Conservation (phyloP, 1,140 invertebrate genomes). For the Drosophila nikananu region DNA sequence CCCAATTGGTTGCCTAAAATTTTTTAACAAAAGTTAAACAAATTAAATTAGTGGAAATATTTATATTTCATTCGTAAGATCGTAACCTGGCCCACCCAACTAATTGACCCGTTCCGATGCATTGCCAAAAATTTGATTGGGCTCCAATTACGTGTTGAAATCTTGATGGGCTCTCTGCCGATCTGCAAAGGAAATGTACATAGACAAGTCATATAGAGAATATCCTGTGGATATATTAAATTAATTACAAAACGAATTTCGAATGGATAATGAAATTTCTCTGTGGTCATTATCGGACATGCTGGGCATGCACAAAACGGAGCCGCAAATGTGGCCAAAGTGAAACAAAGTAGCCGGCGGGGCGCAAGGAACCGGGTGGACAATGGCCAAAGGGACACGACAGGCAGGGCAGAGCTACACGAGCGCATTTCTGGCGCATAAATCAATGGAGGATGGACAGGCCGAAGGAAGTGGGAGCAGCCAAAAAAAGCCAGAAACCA, state of each 20-base stretch:
- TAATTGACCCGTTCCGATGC: not conserved
- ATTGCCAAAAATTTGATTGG: slow-evolving; percentile 28
- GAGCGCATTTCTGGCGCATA: slow-evolving; percentile 68
- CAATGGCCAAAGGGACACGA: slow-evolving; percentile 39
- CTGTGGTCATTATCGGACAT: slow-evolving; percentile 79
- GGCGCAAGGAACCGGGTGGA: slow-evolving; percentile 52
- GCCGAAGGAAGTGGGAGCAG: slow-evolving; percentile 47
- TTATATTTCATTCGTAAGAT: not conserved
- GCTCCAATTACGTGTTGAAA: slow-evolving; percentile 29
- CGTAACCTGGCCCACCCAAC: not conserved
- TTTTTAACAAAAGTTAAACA: rapidly evolving
- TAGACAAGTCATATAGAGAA: slow-evolving; percentile 34
- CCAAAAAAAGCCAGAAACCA: slow-evolving; percentile 42
- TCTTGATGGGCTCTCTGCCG: slow-evolving; percentile 2
- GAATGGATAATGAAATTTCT: slow-evolving; percentile 80
- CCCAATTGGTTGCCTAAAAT: not conserved
- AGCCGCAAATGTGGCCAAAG: slow-evolving; percentile 79
- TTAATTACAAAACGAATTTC: slow-evolving; percentile 80
- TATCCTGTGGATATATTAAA: slow-evolving; percentile 72
- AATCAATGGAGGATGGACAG: slow-evolving; percentile 70
- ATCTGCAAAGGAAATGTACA: slow-evolving; percentile 14
- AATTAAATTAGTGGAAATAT: too few species aligned
- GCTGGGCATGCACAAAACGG: slow-evolving; percentile 72
- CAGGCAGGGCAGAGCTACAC: slow-evolving; percentile 31
- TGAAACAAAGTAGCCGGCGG: slow-evolving; percentile 79